Evolutionary conservation across 2,113 vertebrate species (phyloP), one percentile per base, ranked within the genome.

Genomic region (Eretmochelys imbricata): DNA sequence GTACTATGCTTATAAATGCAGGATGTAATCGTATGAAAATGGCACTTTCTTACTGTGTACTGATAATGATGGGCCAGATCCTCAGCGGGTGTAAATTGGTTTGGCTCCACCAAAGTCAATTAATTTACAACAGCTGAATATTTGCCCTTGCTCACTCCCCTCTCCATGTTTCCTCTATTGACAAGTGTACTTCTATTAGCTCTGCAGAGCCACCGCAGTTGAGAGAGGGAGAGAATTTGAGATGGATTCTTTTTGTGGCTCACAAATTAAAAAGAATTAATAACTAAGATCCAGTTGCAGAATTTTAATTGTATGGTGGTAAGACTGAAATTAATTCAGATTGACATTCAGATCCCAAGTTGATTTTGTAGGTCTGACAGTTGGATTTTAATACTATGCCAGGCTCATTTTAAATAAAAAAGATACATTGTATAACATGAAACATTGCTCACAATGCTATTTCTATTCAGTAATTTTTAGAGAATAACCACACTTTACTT

Each of bases 101-200:
- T 83, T 24, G 65, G 17, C n/a, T 72, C 19, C n/a, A 72, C n/a
- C n/a, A 38, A 89, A 93, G 89, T 90, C 17, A 8, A 69, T 69
- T 76, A 75, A 89, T 80, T 95, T 93, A 90, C 85, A 91, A 2
- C 83, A 76, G 29, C 55, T 38, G 16, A 93, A 5, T 17, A 80
- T 16, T n/a, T 83, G 29, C 53, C 51, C 31, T 8, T 76, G 22
- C 8, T 92, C 48, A 8, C 11, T 87, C 93, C 10, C 11, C 29
- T 93, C 16, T 89, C 95, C 31, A 84, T 76, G 82, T 51, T n/a
- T 87, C 1, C 48, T 12, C 50, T 62, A 31, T 72, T 72, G 19
- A n/a, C 62, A n/a, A 8, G 20, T 24, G 10, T 25, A 76, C 10
- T 42, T 76, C 10, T 46, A 11, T 46, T 76, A 76, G 10, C 7